Evolutionary conservation across 2,888 invertebrate genomes (phyloP), one percentile per base, ranked within the genome.

Genomic region (Proisotoma minuta): DNA sequence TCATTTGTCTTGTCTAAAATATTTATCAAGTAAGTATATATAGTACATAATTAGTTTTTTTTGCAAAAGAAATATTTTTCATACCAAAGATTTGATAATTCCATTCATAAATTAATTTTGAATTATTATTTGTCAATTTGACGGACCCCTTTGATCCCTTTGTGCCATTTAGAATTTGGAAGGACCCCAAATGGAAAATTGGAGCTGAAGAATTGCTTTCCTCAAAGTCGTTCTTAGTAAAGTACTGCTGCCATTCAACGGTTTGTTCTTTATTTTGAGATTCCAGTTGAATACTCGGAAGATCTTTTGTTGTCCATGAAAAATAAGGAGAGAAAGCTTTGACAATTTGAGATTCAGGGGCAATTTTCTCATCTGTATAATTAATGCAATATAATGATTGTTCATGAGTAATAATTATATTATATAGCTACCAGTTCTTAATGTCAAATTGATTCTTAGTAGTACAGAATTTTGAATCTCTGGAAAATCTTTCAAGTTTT

Each of bases 51-150:
- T n/a, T n/a, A n/a, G n/a, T n/a, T n/a, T n/a, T n/a, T n/a, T n/a
- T n/a, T n/a, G n/a, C n/a, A n/a, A n/a, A n/a, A 26, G 15, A 53
- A 10, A 53, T 29, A 10, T 15, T 22, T 28, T 53, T 54, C 10
- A 40, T 60, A 65, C 65, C 59, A 22, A 68, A 28, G 27, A 65
- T 43, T 34, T 50, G 48, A 26, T 63, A 68, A 12, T 63, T 59
- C 68, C 68, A 68, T 20, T 61, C 63, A 34, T 63, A 40, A 53
- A 65, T 63, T n/a, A n/a, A n/a, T n/a, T n/a, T n/a, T n/a, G n/a
- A n/a, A n/a, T n/a, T n/a, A n/a, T n/a, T n/a, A n/a, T n/a, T n/a
- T n/a, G n/a, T n/a, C n/a, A n/a, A n/a, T n/a, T n/a, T n/a, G n/a
- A n/a, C n/a, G n/a, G n/a, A n/a, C n/a, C n/a, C n/a, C n/a, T n/a